Evolutionary conservation across 2,797 vertebrate species (phyloP).

Genomic region (Sebastes dallii): DNA sequence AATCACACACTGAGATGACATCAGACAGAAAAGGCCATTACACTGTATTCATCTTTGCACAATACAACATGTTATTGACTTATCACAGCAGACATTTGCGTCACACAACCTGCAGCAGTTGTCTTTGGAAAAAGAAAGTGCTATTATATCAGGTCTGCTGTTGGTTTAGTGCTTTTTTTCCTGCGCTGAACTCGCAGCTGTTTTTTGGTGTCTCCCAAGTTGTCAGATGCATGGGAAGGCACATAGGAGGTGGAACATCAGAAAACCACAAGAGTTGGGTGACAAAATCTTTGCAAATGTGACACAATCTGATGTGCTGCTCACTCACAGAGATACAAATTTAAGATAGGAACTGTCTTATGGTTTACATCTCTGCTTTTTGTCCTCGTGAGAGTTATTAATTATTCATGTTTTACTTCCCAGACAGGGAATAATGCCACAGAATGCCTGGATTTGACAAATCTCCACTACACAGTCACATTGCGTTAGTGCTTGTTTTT

Average conservation of each 20-base stretch:
- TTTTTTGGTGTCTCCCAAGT: slow-evolving; percentile 13
- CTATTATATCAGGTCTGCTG: slow-evolving; percentile 16
- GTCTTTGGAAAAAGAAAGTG: slow-evolving; percentile 12
- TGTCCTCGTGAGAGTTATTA: slow-evolving; percentile 46
- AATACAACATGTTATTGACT: background rate
- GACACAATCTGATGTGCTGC: slow-evolving; percentile 35
- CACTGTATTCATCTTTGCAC: slow-evolving; percentile 3
- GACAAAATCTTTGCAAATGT: slow-evolving; percentile 63
- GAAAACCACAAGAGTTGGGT: slow-evolving; percentile 26
- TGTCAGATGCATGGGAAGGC: background rate
- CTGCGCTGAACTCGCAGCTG: background rate
- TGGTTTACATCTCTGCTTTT: slow-evolving; percentile 47
- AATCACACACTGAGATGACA: slow-evolving; percentile 24
- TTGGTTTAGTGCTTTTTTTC: slow-evolving; percentile 21
- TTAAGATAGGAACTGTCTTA: slow-evolving; percentile 32
- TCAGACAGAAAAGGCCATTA: slow-evolving; percentile 11
- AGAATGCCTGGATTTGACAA: slow-evolving; percentile 34
- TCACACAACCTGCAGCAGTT: background rate
- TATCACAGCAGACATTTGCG: slow-evolving; percentile 1
- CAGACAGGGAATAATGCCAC: slow-evolving; percentile 28
- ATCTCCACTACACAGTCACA: slow-evolving; percentile 4
- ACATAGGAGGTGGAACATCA: slow-evolving; percentile 18
- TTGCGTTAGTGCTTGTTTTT: background rate
- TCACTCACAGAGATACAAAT: slow-evolving; percentile 48
- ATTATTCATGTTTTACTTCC: slow-evolving; percentile 67